Evolutionary conservation across 2,797 vertebrate species (phyloP).

Genomic region (Sebastes minor): DNA sequence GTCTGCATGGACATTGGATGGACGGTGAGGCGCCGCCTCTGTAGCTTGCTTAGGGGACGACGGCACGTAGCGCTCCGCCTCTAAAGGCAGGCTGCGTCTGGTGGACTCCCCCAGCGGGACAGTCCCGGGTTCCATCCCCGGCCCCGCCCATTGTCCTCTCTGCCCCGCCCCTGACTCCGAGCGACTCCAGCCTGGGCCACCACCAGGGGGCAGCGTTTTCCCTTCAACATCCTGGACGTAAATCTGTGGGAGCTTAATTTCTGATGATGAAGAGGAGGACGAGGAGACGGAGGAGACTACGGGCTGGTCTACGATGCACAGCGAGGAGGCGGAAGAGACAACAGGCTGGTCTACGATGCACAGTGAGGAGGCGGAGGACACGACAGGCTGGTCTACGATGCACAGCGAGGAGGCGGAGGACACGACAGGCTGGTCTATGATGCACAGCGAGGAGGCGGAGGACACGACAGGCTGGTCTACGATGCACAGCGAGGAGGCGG

Average conservation of each 20-base stretch:
- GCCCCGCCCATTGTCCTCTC: not conserved
- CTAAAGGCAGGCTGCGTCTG: slow-evolving; percentile 26
- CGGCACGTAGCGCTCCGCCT: not conserved
- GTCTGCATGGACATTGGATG: not conserved
- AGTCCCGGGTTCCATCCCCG: not conserved
- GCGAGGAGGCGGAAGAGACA: not conserved
- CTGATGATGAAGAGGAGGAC: slow-evolving; percentile 16
- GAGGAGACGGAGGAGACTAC: not conserved
- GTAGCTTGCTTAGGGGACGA: not conserved
- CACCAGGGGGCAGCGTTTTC: not conserved
- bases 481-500: slow-evolving; percentile 51
- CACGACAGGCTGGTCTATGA: not conserved
- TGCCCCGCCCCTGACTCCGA: not conserved
- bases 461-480: not conserved
- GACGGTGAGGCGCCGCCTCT: not conserved
- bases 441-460: slow-evolving; percentile 4
- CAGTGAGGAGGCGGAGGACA: slow-evolving; percentile 37
- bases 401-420: slow-evolving; percentile 43
- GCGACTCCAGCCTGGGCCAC: not conserved
- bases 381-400: slow-evolving; percentile 11
- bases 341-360: slow-evolving; percentile 29
- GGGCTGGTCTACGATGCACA: slow-evolving; percentile 26
- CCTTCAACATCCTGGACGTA: slow-evolving; percentile 59
- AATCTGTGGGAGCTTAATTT: slow-evolving; percentile 70
- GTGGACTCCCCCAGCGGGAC: not conserved